These are phyloP conservation scores for Sarcophaga carnaria DNA, from an alignment of 2,888 invertebrate species.

Conservation along the genomic window DNA sequence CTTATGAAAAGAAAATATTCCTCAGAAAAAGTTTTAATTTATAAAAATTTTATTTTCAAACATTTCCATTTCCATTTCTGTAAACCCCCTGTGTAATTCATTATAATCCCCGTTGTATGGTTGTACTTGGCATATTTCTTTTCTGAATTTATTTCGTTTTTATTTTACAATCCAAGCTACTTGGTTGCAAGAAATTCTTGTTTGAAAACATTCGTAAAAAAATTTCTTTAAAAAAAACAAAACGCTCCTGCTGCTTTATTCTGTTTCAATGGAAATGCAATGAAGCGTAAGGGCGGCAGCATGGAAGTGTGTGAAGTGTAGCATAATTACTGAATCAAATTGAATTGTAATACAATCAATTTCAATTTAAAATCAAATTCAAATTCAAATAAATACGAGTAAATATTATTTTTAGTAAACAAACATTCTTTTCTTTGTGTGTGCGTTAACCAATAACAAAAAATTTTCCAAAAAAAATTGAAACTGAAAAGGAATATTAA, in stretches of 20 bases:
- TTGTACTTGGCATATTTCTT: too few relatives aligned
- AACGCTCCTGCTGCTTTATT: too few relatives aligned
- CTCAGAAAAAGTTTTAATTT: too few relatives aligned
- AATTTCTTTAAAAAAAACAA: not conserved
- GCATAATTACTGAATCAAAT: constrained; percentile 43
- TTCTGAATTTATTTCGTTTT: too few relatives aligned
- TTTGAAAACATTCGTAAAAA: not conserved
- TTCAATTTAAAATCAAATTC: constrained; percentile 59
- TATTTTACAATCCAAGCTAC: too few relatives aligned
- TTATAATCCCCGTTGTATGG: too few relatives aligned
- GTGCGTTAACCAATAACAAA: not conserved
- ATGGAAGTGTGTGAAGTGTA: not conserved
- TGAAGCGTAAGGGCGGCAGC: not conserved
- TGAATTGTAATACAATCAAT: constrained; percentile 50
- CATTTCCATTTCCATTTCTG: too few relatives aligned
- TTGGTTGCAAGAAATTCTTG: not conserved
- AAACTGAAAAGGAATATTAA: too few relatives aligned
- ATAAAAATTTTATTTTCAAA: too few relatives aligned
- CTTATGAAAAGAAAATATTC: too few relatives aligned
- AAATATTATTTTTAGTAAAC: constrained; percentile 36
- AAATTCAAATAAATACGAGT: constrained; percentile 56
- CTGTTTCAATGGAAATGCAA: not conserved
- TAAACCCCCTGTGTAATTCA: too few relatives aligned
- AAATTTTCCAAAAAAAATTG: not conserved
- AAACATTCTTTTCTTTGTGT: not conserved